A percentile compares a stretch with the other conserved stretches of the same genome.
Evolutionary conservation across 2,113 vertebrate species (phyloP).

Genomic region (Typhlomys cinereus): DNA sequence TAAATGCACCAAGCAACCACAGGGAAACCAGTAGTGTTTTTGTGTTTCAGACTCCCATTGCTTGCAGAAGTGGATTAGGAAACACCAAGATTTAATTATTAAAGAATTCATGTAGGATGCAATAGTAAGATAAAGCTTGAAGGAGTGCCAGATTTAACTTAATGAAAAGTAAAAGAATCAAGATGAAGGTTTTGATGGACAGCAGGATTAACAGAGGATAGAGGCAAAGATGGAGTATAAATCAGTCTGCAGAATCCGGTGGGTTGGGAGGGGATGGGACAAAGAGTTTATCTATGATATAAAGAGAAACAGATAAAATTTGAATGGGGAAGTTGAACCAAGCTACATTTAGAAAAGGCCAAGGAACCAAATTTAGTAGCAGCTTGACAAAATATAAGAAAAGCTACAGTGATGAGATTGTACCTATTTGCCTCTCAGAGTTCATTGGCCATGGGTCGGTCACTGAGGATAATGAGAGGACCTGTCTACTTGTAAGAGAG

Average conservation of each 20-base stretch:
- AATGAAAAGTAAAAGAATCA: neutral
- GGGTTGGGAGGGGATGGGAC: neutral
- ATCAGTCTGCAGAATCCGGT: neutral
- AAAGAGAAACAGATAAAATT: neutral
- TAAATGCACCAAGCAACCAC: neutral
- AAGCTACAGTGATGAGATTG: neutral
- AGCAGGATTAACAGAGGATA: neutral
- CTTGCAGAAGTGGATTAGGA: neutral
- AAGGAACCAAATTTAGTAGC: neutral
- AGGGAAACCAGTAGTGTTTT: neutral
- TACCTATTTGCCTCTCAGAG: neutral
- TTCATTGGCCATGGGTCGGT: neutral
- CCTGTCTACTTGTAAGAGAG: neutral
- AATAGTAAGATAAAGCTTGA: neutral
- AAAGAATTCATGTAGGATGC: neutral
- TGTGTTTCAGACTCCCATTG: neutral
- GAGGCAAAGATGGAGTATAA: neutral
- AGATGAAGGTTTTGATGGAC: neutral
- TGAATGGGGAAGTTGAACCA: neutral
- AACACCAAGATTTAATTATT: constrained; percentile 15
- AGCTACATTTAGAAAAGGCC: neutral
- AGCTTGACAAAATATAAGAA: neutral
- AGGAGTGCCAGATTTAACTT: neutral
- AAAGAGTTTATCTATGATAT: neutral
- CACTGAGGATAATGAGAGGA: neutral